Evolutionary conservation across 1,140 invertebrate species (phyloP), one percentile per base, ranked within the genome.

Genomic region (Laupala kohalensis): DNA sequence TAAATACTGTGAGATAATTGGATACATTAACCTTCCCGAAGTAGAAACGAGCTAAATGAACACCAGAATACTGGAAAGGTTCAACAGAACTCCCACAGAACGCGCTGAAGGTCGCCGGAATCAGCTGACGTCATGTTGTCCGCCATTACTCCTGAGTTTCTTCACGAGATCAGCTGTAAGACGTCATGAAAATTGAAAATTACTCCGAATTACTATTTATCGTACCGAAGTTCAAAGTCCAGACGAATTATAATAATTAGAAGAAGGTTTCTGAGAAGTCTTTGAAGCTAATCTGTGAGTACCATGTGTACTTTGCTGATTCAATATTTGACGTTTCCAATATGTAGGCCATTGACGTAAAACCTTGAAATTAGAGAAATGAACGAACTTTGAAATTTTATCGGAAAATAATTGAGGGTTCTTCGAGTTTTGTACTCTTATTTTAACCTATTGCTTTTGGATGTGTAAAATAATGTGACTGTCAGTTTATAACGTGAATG

Each of bases 81-180:
- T 68, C 1, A 23, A n/a, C 19, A n/a, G 13, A n/a, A 24, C n/a
- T 68, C 26, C 67, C 27, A 24, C 28, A 27, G 29, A 29, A 29
- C n/a, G 67, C 26, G 26, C 67, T n/a, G n/a, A 68, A 68, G n/a
- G 28, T 68, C 28, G 27, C 67, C n/a, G 23, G 27, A 68, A 68
- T 68, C 67, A 68, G 67, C 67, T 68, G 67, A 68, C 67, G 67
- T 68, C 67, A 68, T 68, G 67, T 27, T 37, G 67, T 37, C 67
- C 67, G 67, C 67, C 67, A 68, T 68, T 68, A n/a, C 67, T 5
- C n/a, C 23, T 6, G 23, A 68, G 26, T 68, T 68, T 68, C 67
- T 68, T 29, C 24, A 23, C 28, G 15, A 29, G 12, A 68, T 68
- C 67, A 68, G 67, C 67, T 68, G 67, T 68, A n/a, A 68, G 67